These are phyloP conservation scores for Neomonachus schauinslandi DNA, from an alignment of 2,113 vertebrate species.

Conservation along the genomic window DNA sequence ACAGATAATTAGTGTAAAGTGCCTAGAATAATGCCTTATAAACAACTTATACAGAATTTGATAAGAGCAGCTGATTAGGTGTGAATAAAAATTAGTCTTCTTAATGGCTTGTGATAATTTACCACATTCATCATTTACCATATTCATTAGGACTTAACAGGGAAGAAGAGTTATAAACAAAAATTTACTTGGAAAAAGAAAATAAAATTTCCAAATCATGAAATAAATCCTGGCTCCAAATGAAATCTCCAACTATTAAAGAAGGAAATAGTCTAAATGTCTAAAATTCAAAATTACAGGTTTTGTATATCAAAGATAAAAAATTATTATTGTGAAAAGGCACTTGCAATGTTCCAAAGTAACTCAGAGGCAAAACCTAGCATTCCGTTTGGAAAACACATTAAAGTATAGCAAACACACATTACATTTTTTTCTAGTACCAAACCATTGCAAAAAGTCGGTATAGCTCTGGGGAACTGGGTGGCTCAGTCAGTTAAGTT, in stretches of 20 bases:
- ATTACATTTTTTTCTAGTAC: not conserved
- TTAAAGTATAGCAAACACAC: not conserved
- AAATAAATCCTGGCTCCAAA: not conserved
- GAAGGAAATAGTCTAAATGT: not conserved
- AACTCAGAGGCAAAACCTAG: not conserved
- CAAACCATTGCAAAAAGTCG: not conserved
- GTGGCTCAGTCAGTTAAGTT: not conserved
- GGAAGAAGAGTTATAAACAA: not conserved
- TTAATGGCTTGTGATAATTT: not conserved
- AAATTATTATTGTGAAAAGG: not conserved
- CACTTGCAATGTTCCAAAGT: not conserved
- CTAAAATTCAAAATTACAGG: not conserved
- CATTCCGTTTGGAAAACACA: not conserved
- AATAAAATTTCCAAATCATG: not conserved
- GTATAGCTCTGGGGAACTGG: not conserved
- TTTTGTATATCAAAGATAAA: not conserved
- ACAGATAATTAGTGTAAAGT: not conserved
- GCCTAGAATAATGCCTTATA: not conserved
- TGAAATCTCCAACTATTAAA: not conserved
- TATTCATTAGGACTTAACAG: not conserved
- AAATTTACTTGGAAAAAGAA: not conserved
- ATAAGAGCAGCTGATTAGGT: not conserved
- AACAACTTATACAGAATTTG: not conserved
- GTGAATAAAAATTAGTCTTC: slow-evolving; percentile 4
- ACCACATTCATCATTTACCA: not conserved